Evolutionary conservation across 2,797 vertebrate species (phyloP).

Genomic region (Myiotriccus ornatus): DNA sequence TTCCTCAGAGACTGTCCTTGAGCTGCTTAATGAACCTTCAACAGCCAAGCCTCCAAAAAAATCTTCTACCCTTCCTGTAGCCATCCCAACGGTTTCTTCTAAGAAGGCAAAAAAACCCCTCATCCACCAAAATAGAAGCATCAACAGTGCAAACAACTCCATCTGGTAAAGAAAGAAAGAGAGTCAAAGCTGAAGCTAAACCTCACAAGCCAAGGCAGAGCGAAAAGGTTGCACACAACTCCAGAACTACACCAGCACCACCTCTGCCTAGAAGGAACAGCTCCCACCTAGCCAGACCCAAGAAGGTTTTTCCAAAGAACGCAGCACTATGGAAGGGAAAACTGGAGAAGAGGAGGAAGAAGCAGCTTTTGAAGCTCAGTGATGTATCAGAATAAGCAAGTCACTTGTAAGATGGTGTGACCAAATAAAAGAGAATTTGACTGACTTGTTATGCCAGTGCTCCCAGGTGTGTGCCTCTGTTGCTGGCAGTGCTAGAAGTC

Average conservation of each 20-base stretch:
- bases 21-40: constrained; percentile 42
- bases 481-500: neutral
- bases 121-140: neutral
- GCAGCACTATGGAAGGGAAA: neutral
- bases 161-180: neutral
- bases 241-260: neutral
- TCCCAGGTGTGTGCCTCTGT: neutral
- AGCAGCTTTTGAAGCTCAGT: neutral
- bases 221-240: neutral
- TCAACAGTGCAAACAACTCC: neutral
- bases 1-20: constrained; percentile 65
- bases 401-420: neutral
- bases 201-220: neutral
- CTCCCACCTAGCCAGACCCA: neutral
- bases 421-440: neutral
- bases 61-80: neutral
- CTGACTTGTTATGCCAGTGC: neutral
- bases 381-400: neutral
- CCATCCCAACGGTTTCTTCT: neutral
- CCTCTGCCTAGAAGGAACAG: neutral
- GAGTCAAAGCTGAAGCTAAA: neutral
- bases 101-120: neutral
- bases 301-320: neutral
- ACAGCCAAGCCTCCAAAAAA: neutral
- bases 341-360: neutral